phyloP scores from a whole-genome alignment of 2,113 vertebrate species.

The Urocynchramus pylzowi region DNA sequence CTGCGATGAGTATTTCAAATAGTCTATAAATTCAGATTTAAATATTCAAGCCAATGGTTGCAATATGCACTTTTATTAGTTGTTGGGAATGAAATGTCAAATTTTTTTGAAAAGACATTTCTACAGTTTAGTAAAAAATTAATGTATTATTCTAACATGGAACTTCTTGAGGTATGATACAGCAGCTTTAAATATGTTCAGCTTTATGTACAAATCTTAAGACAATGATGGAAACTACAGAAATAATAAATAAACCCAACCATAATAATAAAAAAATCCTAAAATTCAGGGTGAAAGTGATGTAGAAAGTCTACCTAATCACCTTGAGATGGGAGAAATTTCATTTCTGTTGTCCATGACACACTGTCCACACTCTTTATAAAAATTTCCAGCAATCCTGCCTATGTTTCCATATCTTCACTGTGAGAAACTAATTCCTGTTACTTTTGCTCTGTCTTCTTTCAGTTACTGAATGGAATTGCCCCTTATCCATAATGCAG shows the following conservation, averaged over 20 bases:
- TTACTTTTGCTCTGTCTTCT: background rate
- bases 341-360: background rate
- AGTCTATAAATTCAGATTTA: background rate
- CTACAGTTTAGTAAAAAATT: background rate
- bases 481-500: background rate
- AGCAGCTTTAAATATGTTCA: background rate
- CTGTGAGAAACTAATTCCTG: background rate
- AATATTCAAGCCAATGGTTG: background rate
- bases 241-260: background rate
- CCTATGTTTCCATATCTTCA: background rate
- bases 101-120: background rate
- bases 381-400: background rate
- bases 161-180: background rate
- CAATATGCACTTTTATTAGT: background rate
- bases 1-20: background rate
- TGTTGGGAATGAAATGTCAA: background rate
- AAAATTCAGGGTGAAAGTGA: background rate
- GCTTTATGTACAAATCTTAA: fast-evolving
- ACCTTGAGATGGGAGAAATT: background rate
- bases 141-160: background rate
- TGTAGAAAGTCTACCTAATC: background rate
- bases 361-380: background rate
- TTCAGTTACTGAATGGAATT: background rate
- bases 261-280: background rate
- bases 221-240: background rate